Base-by-base conservation (phyloP, 2,888 invertebrate genomes). In the Pandemis corylana region DNA sequence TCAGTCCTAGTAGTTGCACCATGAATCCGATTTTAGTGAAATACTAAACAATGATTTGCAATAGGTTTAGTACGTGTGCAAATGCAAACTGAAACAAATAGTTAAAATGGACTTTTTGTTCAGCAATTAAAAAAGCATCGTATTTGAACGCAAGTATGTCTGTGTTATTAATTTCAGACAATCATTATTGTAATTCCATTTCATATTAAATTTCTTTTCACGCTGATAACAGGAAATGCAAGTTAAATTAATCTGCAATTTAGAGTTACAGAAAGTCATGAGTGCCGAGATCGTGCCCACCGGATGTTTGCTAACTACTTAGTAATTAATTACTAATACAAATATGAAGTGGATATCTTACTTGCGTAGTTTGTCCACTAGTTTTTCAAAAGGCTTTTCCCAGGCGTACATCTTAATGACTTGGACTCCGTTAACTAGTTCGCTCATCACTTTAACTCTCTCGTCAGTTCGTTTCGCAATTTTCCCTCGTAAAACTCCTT, bases 371-470 rank as follows among this genome's bases (percentile, higher is more conserved):
- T 94, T 88, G 68, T 95, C 95, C 2, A 97, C 96, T 0, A 97
- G 89, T 73, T 95, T 94, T 71, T 96, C 96, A 82, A 97, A 98
- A 0, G 97, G 97, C 78, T 95, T 96, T 84, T 98, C 98, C 96
- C 98, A 98, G 1, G 97, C 96, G 82, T 97, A 98, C 97, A 98
- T 97, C 92, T 98, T 98, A 80, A 98, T 97, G 0, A 97, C 97
- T 82, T 97, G 95, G 80, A 98, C 97, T 0, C 97, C 97, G 76
- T 95, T 95, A 7, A 98, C 96, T 71, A 98, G 95, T 89, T 98
- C 97, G 80, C 96, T 96, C 97, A 97, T 97, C 12, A 97, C 93
- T 76, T 96, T 95, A 13, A 98, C 96, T 77, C 98, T 93, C 84
- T 96, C 96, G 84, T 97, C 98, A 0, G 97, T 97, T 74, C 96